Conservation (phyloP, 2,888 invertebrate species). For the Harpalus rubripes region DNA sequence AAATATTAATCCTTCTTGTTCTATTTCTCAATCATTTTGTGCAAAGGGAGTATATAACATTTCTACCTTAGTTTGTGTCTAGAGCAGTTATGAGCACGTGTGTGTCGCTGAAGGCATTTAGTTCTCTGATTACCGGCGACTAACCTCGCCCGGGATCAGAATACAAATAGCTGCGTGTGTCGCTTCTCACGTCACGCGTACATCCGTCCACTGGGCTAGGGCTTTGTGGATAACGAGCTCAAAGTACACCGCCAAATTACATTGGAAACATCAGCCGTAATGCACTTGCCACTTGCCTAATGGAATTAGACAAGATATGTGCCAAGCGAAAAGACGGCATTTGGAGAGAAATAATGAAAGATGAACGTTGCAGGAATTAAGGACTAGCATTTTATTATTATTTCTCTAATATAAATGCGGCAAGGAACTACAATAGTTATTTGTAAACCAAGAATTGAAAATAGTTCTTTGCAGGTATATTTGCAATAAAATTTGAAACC, state of each 20-base stretch:
- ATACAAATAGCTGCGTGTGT: slow-evolving; percentile 69
- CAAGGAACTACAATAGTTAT: too few relatives aligned
- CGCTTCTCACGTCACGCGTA: slow-evolving; percentile 28
- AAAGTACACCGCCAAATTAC: slow-evolving; percentile 57
- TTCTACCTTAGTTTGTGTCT: not conserved
- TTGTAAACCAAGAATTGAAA: too few relatives aligned
- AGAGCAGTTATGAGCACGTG: slow-evolving; percentile 74
- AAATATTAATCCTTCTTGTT: too few relatives aligned
- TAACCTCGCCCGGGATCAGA: slow-evolving; percentile 72
- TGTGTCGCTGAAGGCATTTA: slow-evolving; percentile 72
- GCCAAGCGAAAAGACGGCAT: too few relatives aligned
- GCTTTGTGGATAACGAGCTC: slow-evolving; percentile 61
- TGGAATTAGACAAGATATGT: slow-evolving; percentile 42
- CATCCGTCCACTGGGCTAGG: slow-evolving; percentile 35
- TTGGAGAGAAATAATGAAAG: too few relatives aligned
- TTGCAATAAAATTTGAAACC: too few relatives aligned
- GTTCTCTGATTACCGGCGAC: slow-evolving; percentile 74
- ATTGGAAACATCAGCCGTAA: slow-evolving; percentile 60
- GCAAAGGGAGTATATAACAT: too few relatives aligned
- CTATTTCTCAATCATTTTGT: too few relatives aligned
- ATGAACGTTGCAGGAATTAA: too few relatives aligned
- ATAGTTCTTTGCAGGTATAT: too few relatives aligned
- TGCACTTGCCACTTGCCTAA: slow-evolving; percentile 58
- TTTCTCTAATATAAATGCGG: too few relatives aligned
- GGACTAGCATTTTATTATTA: too few relatives aligned